Evolutionary conservation across 2,888 invertebrate genomes (phyloP), one percentile per base, ranked within the genome.

Genomic region (Lasioglossum leucozonium): DNA sequence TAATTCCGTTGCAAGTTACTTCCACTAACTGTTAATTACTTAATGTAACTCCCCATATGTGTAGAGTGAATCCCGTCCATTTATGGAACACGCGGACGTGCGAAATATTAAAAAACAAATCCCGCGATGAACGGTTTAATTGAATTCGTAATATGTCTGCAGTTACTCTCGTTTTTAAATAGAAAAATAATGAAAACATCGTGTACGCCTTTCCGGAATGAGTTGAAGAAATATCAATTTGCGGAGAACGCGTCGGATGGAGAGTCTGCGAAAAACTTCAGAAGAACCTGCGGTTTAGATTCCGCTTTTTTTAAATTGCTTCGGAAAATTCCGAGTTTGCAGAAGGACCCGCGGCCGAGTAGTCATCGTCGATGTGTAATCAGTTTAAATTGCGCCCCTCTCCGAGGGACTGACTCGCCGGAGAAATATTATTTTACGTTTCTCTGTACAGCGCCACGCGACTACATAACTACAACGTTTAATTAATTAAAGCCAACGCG

Each of bases 401-500:
- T 30, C 6, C 62, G 30, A 26, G 62, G 16, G 62, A 30, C 30
- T 3, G 18, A 0, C 30, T 16, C 65, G 34, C 34, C 30, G 30
- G 65, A 65, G 30, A 65, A 34, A 65, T 65, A 65, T 34, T 65
- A 65, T 65, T 65, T 34, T 30, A 34, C 65, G 65, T 34, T 16
- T 10, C 65, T 34, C 34, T 22, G 34, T 34, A 65, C 16, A 34
- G 18, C 10, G 8, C 34, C 34, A 30, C 2, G 58, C 26, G 58
- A 62, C 34, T 22, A 30, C 16, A 65, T 65, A 30, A 34, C 18
- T 34, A 65, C 65, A 65, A 65, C 65, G 34, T 65, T 65, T 65
- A 34, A 34, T 65, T 65, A 65, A 65, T 65, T 65, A 65, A 65
- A 65, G 18, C 34, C 65, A 65, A 65, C 65, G 18, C 4, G 65